Evolutionary conservation across 2,113 vertebrate species (phyloP).

Genomic region (Emydura subglobosa): DNA sequence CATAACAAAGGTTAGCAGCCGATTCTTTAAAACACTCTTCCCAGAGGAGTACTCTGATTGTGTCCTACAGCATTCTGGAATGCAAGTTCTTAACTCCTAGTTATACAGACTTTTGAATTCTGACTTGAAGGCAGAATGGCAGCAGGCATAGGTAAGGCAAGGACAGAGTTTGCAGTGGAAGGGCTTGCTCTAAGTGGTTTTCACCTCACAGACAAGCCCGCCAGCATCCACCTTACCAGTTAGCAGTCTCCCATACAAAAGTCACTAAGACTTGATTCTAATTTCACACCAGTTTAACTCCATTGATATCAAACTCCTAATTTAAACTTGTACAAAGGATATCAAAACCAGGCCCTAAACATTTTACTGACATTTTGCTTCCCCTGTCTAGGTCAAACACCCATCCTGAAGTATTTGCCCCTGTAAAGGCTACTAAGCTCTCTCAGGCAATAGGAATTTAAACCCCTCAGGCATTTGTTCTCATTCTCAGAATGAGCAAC

Average conservation of each 20-base stretch:
- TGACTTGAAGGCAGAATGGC: neutral
- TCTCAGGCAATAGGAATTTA: neutral
- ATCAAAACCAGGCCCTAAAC: neutral
- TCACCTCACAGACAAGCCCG: neutral
- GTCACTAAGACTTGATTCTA: constrained; percentile 30
- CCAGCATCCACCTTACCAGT: neutral
- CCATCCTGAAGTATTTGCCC: neutral
- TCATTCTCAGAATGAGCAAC: neutral
- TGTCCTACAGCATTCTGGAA: neutral
- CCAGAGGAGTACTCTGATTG: neutral
- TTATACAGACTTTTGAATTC: neutral
- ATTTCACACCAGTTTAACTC: constrained; percentile 35
- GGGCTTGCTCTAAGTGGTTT: neutral
- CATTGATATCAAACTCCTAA: neutral
- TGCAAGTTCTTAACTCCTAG: neutral
- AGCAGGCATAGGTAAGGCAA: neutral
- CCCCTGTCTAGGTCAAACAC: neutral
- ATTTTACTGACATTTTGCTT: neutral
- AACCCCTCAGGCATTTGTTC: neutral
- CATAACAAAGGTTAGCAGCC: neutral
- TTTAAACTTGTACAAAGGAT: neutral
- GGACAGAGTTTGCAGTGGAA: neutral
- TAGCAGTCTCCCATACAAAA: neutral
- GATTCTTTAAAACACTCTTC: neutral
- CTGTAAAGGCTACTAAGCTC: neutral